Evolutionary conservation across 2,797 vertebrate genomes (phyloP), one percentile per base, ranked within the genome.

Genomic region (Poecilia wingei): DNA sequence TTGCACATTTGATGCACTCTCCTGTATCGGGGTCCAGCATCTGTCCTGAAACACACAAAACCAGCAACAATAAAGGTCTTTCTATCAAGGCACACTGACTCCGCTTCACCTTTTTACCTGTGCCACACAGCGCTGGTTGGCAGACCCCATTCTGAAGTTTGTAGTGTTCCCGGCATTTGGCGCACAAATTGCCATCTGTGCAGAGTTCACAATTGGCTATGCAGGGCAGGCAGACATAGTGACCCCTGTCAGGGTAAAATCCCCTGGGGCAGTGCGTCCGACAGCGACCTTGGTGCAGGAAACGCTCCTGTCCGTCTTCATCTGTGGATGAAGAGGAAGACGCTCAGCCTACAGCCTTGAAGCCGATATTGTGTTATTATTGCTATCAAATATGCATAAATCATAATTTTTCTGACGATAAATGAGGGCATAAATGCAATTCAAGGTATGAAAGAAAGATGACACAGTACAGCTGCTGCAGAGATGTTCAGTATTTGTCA

Each of bases 171-270:
- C 76, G 93, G 88, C 96, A 97, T 91, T 96, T 96, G 86, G 96
- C 95, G 85, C 96, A 96, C 86, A 95, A 89, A 78, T 89, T 90
- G 87, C 90, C 89, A 83, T 96, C 94, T 72, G 92, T 90, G 93
- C 96, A 97, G 77, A 96, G 95, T 90, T 97, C 96, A 93, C 96
- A 97, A 92, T 96, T 94, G 85, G 93, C 82, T 72, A 94, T 92
- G 92, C 96, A 97, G 80, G 94, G 92, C 88, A 93, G 90, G 84
- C 96, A 97, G 83, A 84, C 85, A 78, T 95, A 96, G 87, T 90
- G 92, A 86, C 87, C 93, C 80, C 93, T 94, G 91, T 96, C 95
- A 39, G 94, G 86, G 86, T 95, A 96, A 84, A 94, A 93, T 78
- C 95, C 94, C 73, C 95, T 90, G 46, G 96, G 95, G 82, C 96